Evolutionary conservation across 2,797 vertebrate genomes (phyloP).

Genomic region (Mormyrus proboscirostris): DNA sequence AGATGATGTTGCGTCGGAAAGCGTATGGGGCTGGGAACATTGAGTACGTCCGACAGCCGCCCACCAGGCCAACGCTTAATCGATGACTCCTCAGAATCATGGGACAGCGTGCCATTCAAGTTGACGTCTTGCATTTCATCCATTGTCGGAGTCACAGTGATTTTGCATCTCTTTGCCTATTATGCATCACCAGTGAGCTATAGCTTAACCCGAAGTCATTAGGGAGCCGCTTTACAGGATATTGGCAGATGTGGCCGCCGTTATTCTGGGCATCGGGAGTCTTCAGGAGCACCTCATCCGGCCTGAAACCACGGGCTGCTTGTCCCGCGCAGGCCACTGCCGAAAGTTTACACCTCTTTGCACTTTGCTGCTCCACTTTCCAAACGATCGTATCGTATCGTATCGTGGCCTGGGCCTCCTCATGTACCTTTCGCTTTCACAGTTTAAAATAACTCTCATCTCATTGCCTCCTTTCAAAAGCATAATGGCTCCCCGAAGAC

Average conservation of each 20-base stretch:
- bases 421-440: background rate
- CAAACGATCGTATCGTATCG: background rate
- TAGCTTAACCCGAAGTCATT: background rate
- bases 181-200: background rate
- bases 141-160: background rate
- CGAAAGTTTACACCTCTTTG: background rate
- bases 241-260: background rate
- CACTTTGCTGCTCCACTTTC: background rate
- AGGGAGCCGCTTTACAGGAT: background rate
- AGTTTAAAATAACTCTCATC: background rate
- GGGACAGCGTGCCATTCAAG: background rate
- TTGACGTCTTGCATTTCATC: background rate
- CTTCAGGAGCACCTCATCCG: background rate
- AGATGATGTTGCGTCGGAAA: background rate
- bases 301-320: background rate
- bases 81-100: background rate
- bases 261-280: background rate
- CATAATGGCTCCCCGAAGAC: background rate
- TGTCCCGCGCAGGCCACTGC: background rate
- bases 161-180: background rate
- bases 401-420: background rate
- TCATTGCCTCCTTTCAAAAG: background rate
- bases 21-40: background rate
- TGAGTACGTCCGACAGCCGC: background rate
- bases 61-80: background rate